Evolutionary conservation across 2,888 invertebrate species (phyloP), one percentile per base, ranked within the genome.

Genomic region (Balanococcus diminutus): DNA sequence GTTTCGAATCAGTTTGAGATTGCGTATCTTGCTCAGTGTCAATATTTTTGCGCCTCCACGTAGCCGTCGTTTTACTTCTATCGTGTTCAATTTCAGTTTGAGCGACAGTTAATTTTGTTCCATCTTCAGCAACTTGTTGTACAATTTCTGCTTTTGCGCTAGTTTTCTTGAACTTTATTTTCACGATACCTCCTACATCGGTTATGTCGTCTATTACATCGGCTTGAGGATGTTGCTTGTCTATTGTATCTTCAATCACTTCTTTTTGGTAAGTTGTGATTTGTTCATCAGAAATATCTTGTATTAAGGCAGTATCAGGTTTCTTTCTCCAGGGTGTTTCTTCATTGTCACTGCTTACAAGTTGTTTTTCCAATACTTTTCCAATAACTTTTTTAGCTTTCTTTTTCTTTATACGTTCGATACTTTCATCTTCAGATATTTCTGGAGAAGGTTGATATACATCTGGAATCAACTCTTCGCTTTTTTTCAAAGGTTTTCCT

Each of bases 321-420:
- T 39, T 82, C 25, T 82, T 82, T 16, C 81, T 42, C 81, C 81
- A 82, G 16, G 81, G 42, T 46, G 22, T 6, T 46, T 46, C 46
- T 14, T 81, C 46, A 11, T 32, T n/a, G 1, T 51, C 56, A 9
- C 42, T 46, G n/a, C 22, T 56, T 0, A 51, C n/a, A 2, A 81
- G 31, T 81, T 75, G 79, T 75, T 81, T 87, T 14, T 19, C 19
- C 14, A 87, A 81, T 16, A 86, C 85, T n/a, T 87, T 72, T 36
- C 87, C 87, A 11, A 87, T 87, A 4, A 87, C 84, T 79, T 86
- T 75, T 86, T 87, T 87, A 11, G 87, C 87, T 28, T 86, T 86
- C 46, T 82, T 82, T 42, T 84, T 84, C 56, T 67, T 84, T 0
- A 84, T n/a, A 25, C n/a, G 67, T 67, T 22, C n/a, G 9, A 67